Percentiles rank a stretch among this genome's conserved stretches.
These are phyloP conservation scores for Drosophila greeni DNA, from an alignment of 2,888 invertebrate genomes.

Conservation along the genomic window DNA sequence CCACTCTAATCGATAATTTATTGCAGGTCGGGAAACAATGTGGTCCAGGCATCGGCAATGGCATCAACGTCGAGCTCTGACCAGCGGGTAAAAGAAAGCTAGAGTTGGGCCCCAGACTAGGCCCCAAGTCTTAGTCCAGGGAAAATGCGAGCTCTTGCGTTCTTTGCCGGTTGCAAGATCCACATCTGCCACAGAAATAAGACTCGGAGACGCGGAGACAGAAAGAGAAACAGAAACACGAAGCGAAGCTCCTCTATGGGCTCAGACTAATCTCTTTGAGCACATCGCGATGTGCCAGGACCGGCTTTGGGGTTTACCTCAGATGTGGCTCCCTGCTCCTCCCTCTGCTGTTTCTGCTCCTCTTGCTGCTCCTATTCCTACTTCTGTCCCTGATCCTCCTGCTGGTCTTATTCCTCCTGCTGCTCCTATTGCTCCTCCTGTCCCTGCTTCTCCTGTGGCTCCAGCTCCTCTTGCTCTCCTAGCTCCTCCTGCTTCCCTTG, in stretches of 20 bases:
- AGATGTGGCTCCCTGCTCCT: constrained; percentile 2
- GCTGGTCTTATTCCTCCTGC: neutral
- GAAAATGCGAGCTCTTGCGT: constrained; percentile 18
- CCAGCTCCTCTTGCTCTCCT: no score
- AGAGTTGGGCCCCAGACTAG: neutral
- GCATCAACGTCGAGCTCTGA: constrained; percentile 27
- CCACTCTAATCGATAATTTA: constrained; percentile 77
- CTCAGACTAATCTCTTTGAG: constrained; percentile 44
- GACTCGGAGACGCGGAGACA: constrained; percentile 18
- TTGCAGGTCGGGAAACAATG: constrained; percentile 65
- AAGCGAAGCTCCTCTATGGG: constrained; percentile 55
- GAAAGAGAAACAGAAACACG: constrained; percentile 41
- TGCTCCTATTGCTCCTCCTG: neutral
- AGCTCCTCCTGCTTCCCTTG: constrained; percentile 4
- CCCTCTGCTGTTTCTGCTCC: no score
- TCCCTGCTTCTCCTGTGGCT: constrained; percentile 9
- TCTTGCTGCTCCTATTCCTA: constrained; percentile 12
- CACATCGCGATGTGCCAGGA: constrained; percentile 50
- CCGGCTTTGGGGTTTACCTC: constrained; percentile 21
- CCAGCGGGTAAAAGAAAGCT: constrained; percentile 25
- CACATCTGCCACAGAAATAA: constrained; percentile 30
- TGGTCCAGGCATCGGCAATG: constrained; percentile 31
- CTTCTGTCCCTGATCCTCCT: neutral
- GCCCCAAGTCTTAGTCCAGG: constrained; percentile 8
- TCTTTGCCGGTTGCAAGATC: constrained; percentile 33